Percentiles rank a stretch among this genome's conserved stretches.
Conservation (phyloP, 2,797 vertebrate genomes). For the Xerus rutilus region DNA sequence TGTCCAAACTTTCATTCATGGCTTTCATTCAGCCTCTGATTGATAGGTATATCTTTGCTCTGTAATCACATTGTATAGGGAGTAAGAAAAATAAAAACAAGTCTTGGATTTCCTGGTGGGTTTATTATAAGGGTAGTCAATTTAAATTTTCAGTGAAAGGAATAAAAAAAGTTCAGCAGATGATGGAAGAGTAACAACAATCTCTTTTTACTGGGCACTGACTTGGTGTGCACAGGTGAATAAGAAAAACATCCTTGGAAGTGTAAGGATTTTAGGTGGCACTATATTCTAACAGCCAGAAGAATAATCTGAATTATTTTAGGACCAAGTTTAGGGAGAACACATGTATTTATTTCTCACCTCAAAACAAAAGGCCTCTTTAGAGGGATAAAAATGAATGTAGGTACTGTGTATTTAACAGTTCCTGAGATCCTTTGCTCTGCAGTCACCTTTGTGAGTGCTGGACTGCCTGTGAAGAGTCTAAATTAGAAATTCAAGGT, state of each 20-base stretch:
- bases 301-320: not conserved
- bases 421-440: not conserved
- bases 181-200: not conserved
- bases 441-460: constrained; percentile 10
- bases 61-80: not conserved
- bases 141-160: constrained; percentile 40
- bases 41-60: not conserved
- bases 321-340: constrained; percentile 43
- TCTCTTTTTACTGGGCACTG: not conserved
- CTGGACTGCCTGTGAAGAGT: not conserved
- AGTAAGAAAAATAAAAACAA: constrained; percentile 11
- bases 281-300: not conserved
- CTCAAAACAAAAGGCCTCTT: not conserved
- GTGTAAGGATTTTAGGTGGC: not conserved
- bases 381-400: not conserved
- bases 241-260: not conserved
- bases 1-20: not conserved
- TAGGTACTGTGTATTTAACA: not conserved
- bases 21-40: not conserved
- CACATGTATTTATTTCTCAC: constrained; percentile 5
- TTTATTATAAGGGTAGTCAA: not conserved
- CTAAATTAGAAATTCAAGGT: constrained; percentile 61
- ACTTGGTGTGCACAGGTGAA: not conserved
- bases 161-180: not conserved
- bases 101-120: not conserved